Base-by-base conservation (phyloP, 30 jellyfish, hydroid and myxozoan species). In the Hydractinia echinata region DNA sequence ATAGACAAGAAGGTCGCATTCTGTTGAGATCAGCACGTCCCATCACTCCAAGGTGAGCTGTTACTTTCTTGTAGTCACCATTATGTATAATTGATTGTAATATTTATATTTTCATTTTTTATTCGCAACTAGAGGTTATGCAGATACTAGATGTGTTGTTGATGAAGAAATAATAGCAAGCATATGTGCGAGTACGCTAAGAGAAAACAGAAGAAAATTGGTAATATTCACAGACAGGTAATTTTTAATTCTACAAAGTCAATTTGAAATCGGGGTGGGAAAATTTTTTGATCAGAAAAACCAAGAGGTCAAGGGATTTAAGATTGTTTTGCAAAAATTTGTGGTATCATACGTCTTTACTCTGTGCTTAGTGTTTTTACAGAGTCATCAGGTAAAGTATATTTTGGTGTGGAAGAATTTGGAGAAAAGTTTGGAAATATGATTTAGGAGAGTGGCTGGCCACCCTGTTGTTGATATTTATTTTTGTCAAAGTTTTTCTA, bases 171-270 rank as follows among this genome's bases (percentile, higher is more conserved):
- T 83, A 19, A 54, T 89, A n/a, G 19, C 55, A 4, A 58, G 49
- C 16, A 15, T 78, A 7, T 64, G 74, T 13, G 19, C 74, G 4
- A 18, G 49, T 10, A 55, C 11, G 8, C n/a, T 3, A 18, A 11
- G 58, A 54, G 54, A 81, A 62, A 82, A 79, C 67, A 79, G 81
- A 53, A 81, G 86, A 6, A 89, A 89, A 52, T 83, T 89, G 10
- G 55, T 88, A 72, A 66, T 89, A 7, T 89, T 76, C 53, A 80
- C 87, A 5, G 96, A 89, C 72, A 73, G 93, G 96, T 89, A 61
- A 83, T 84, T 19, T 19, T 14, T 6, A 10, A 49, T 8, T 8
- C 39, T 19, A 39, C 68, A 14, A 20, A 11, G 76, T 30, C 1
- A 30, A 30, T 30, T 30, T 30, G 2, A 30, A 30, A n/a, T n/a